These are phyloP conservation scores for Fopius arisanus DNA, from an alignment of 1,140 invertebrate genomes.

Conservation along the genomic window DNA sequence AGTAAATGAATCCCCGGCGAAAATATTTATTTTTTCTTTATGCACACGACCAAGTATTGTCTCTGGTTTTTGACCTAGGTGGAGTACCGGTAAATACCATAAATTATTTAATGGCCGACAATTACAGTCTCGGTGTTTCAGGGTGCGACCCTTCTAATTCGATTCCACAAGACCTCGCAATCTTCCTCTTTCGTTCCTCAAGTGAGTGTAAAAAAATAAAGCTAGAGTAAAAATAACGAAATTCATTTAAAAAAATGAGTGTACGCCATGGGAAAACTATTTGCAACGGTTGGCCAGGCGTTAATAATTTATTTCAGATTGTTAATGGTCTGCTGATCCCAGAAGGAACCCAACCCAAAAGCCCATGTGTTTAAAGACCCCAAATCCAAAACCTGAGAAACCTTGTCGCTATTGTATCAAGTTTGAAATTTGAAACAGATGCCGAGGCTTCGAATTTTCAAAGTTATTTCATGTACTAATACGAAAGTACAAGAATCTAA, in stretches of 20 bases:
- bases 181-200: not conserved
- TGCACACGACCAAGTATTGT: not conserved
- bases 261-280: slow-evolving; percentile 12
- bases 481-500: too few relatives aligned
- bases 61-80: not conserved
- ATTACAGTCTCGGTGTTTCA: slow-evolving; percentile 10
- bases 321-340: not conserved
- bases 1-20: not conserved
- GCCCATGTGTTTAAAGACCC: slow-evolving; percentile 9
- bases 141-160: slow-evolving; percentile 15
- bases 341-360: slow-evolving; percentile 18
- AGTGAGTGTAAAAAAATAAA: not conserved
- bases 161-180: slow-evolving; percentile 5
- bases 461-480: too few relatives aligned
- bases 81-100: not conserved
- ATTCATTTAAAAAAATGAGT: too few relatives aligned
- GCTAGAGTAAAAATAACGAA: not conserved
- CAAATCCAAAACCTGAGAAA: not conserved
- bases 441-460: too few relatives aligned
- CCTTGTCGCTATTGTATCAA: not conserved
- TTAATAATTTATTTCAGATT: not conserved
- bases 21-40: too few relatives aligned
- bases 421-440: not conserved
- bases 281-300: not conserved
- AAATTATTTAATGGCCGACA: slow-evolving; percentile 10